Base-by-base conservation (phyloP, 2,113 vertebrate species). In the Dendrocopos noguchii region DNA sequence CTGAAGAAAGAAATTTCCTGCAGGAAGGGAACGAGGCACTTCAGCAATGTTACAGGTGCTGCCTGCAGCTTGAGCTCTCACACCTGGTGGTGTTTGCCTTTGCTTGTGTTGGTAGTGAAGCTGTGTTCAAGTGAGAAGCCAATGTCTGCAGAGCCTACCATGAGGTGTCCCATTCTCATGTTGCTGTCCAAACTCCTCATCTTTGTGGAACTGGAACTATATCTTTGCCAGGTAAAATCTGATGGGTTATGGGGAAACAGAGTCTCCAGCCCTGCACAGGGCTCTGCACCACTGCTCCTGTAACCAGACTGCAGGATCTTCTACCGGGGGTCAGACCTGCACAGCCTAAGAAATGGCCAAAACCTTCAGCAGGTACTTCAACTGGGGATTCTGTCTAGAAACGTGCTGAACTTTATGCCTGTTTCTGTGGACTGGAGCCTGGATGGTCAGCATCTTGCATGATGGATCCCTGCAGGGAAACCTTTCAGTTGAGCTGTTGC, bases 201-300 rank as follows among this genome's bases (percentile, higher is more conserved):
- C 18, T 21, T 24, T 63, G 31, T 52, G 31, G 21, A 56, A 56
- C 12, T n/a, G 22, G 18, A 65, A 7, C n/a, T 3, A 1, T 31
- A 14, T 24, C 55, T 70, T 65, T 55, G 65, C 4, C 16, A 67
- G 55, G 29, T 16, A 29, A 28, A 66, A 9, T 34, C n/a, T 64
- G 28, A 4, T 7, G 1, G 9, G 36, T 46, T 13, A 50, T 36
- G n/a, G 18, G n/a, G 25, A 85, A 21, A 24, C 14, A 10, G 46
- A 29, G 9, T 20, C 17, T 52, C 7, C 4, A 36, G 15, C 13
- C 34, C 16, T 10, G 8, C 1, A 0, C 22, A n/a, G 68, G 42
- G 19, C 20, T 74, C 63, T 22, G 31, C 39, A 27, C 46, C 33
- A 46, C 7, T 7, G 24, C 15, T 55, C n/a, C 7, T 13, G 18